A percentile compares a stretch with the other conserved stretches of the same genome.
phyloP scores from a whole-genome alignment of 2,888 invertebrate genomes.

The Eupithecia pulchellata region DNA sequence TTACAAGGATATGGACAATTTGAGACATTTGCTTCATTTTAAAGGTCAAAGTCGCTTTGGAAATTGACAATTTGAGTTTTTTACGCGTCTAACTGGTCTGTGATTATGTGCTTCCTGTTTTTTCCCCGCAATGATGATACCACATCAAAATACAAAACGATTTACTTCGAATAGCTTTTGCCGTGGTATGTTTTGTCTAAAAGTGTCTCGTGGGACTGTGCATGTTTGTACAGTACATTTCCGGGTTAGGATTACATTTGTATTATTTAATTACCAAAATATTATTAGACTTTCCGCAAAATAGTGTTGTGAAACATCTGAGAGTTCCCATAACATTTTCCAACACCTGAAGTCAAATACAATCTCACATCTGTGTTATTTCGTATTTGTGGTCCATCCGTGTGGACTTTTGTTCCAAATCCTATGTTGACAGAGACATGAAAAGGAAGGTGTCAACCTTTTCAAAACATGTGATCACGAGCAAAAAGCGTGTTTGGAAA shows the following conservation, averaged over 20 bases:
- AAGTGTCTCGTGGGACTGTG: constrained; percentile 16
- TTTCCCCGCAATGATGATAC: constrained; percentile 43
- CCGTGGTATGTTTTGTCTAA: not conserved
- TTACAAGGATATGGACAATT: constrained; percentile 42
- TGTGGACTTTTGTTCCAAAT: not conserved
- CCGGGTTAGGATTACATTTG: not conserved
- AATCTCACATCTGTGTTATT: not conserved
- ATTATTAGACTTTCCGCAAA: constrained; percentile 7
- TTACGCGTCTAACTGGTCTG: constrained; percentile 49
- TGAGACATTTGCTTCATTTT: constrained; percentile 45
- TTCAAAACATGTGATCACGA: not conserved
- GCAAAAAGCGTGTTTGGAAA: not conserved
- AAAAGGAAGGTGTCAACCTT: not conserved
- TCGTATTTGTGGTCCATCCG: not conserved
- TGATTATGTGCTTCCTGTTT: constrained; percentile 55
- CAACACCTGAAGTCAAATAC: not conserved
- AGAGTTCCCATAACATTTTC: constrained; percentile 7
- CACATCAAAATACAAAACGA: not conserved
- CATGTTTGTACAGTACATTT: not conserved
- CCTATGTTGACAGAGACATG: not conserved
- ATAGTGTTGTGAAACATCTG: not conserved
- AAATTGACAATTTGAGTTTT: constrained; percentile 37
- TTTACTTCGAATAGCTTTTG: not conserved
- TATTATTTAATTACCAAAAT: constrained; percentile 10
- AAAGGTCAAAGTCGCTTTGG: constrained; percentile 51